Percentiles rank a stretch among this genome's conserved stretches.
These are phyloP conservation scores for cattle (Bos taurus) DNA, from an alignment of 2,113 vertebrate genomes.

Conservation along the genomic window DNA sequence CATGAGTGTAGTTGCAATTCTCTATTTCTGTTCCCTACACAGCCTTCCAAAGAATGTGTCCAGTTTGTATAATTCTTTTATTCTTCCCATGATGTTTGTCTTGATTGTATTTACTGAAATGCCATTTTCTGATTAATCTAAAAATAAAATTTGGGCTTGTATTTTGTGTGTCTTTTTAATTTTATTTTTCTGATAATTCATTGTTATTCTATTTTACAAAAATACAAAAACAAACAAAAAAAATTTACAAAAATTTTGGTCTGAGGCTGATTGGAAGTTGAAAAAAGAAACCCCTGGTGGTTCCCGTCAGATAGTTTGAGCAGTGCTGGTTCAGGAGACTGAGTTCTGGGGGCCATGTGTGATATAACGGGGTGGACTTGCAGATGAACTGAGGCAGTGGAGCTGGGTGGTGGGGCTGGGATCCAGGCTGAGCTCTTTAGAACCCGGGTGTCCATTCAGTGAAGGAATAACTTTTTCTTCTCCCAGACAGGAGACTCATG, in stretches of 20 bases:
- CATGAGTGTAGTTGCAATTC: background rate
- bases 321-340: background rate
- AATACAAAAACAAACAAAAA: background rate
- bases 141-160: background rate
- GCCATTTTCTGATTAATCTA: background rate
- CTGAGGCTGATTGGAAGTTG: background rate
- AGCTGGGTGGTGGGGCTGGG: background rate
- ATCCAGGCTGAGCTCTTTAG: background rate
- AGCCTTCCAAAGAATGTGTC: background rate
- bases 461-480: background rate
- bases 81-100: background rate
- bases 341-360: background rate
- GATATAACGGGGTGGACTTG: background rate
- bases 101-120: background rate
- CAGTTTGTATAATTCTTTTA: background rate
- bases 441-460: background rate
- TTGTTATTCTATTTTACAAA: background rate
- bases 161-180: background rate
- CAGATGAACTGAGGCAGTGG: background rate
- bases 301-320: background rate
- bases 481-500: background rate
- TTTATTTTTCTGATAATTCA: background rate
- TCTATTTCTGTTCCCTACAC: background rate
- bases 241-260: background rate
- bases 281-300: background rate